Base-by-base conservation (phyloP, 1,140 invertebrate genomes). In the Drosophila bipectinata region DNA sequence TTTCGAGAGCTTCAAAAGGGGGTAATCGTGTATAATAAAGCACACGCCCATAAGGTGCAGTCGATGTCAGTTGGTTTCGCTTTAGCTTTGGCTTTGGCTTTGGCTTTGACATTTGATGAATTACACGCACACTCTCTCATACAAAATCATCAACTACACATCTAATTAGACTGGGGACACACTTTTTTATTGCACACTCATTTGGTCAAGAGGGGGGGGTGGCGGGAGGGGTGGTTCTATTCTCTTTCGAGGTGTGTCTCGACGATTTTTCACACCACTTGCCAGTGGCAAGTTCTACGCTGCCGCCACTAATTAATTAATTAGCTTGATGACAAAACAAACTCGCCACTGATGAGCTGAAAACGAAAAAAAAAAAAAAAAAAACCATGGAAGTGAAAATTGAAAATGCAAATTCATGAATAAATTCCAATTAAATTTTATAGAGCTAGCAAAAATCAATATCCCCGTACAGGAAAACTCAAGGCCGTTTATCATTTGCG, bases 311-410 rank as follows among this genome's bases (percentile, higher is more conserved):
- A 87, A 87, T 87, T 87, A 88, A 87, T 87, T 88, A 87, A 87
- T 88, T 87, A 88, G 83, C 75, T 83, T 83, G 83, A 87, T 88
- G 82, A 88, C 82, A 87, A 82, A 87, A 88, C 75, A 88, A 87
- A 87, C 82, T 79, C 56, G 67, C 54, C 49, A 52, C 60, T 64
- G 80, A 83, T 83, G 79, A 82, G 69, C 71, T 56, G 47, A 58
- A 64, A 18, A 18, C 18, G 1, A 18, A 64, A 32, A 14, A 47
- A 28, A 15, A 15, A 15, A 15, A 15, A 15, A 15, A 15, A 15
- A 7, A 21, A 6, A 45, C 18, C 18, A 18, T 18, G 18, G 18
- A 18, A 18, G 18, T 56, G 52, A n/a, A 55, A 69, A 48, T 69
- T 45, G 52, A 69, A 69, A 69, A 57, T 48, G 66, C 26, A 44